Base-by-base conservation (phyloP, 2,888 invertebrate genomes). In the Habrosyne pyritoides region DNA sequence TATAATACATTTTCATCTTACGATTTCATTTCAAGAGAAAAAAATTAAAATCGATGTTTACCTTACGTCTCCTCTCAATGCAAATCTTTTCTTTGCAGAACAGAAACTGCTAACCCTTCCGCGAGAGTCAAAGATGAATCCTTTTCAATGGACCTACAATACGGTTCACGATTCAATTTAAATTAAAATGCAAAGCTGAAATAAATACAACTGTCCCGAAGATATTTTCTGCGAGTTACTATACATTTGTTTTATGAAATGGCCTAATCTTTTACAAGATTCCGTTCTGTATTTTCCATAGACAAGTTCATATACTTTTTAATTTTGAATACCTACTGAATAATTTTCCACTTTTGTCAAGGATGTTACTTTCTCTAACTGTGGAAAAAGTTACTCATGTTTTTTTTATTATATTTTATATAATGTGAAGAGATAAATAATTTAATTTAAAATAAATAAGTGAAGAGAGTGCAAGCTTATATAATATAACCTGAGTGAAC, bases 241-340 rank as follows among this genome's bases (percentile, higher is more conserved):
- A 93, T 91, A 93, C 92, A 92, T 93, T 92, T 93, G 92, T 93
- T 93, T 91, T 91, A 93, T 92, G 93, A 92, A 93, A 93, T 93
- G 93, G 93, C 93, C 93, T 93, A 93, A 91, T 93, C 93, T 93
- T 90, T 92, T 93, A 91, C 92, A 92, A 93, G 93, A 93, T 93
- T 92, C 91, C 89, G 90, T 92, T 92, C 92, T 91, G 90, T 89
- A 85, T 83, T 89, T 85, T 42, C 86, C 92, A 92, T 92, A 92
- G 91, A 92, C 91, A 91, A 90, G 69, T 71, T 75, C 67, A 63
- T 76, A 70, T 81, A 84, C 78, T 88, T 91, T 89, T 91, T 87
- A 84, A 86, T 88, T 89, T 87, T 71, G 78, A 84, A 73, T 77
- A 82, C 68, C 79, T 42, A 78, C 77, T 81, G 74, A 79, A 77